Evolutionary conservation across 2,113 vertebrate species (phyloP).

Genomic region (Prunella fulvescens): DNA sequence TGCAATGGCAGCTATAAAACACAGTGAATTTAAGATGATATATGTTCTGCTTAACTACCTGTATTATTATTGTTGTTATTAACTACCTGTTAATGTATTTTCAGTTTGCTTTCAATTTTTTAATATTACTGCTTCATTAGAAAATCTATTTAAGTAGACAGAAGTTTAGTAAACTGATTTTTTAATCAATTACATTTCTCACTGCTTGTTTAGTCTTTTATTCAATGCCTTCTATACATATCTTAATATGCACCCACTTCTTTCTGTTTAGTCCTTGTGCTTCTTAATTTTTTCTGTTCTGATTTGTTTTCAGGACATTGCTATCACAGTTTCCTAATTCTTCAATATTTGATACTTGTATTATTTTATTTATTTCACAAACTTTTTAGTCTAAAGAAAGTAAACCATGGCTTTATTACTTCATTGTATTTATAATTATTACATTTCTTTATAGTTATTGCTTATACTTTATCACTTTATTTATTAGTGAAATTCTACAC

Average conservation of each 20-base stretch:
- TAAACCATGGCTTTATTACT: neutral
- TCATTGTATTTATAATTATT: neutral
- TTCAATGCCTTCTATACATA: neutral
- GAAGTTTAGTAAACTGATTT: neutral
- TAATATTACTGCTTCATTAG: neutral
- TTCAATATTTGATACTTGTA: neutral
- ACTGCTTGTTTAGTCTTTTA: neutral
- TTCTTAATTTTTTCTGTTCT: neutral
- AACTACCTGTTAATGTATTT: neutral
- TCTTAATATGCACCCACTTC: neutral
- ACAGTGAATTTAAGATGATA: neutral
- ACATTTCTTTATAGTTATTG: neutral
- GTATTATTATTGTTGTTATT: neutral
- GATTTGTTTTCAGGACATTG: neutral
- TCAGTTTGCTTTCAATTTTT: neutral
- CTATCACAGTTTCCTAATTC: neutral
- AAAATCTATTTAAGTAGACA: neutral
- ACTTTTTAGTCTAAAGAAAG: neutral
- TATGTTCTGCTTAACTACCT: neutral
- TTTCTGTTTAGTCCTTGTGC: neutral
- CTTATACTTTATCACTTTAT: neutral
- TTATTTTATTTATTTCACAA: neutral
- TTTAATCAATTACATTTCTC: neutral
- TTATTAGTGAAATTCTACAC: neutral
- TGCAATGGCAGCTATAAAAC: neutral